Evolutionary conservation across 2,888 invertebrate species (phyloP).

Genomic region (Archips xylosteana): DNA sequence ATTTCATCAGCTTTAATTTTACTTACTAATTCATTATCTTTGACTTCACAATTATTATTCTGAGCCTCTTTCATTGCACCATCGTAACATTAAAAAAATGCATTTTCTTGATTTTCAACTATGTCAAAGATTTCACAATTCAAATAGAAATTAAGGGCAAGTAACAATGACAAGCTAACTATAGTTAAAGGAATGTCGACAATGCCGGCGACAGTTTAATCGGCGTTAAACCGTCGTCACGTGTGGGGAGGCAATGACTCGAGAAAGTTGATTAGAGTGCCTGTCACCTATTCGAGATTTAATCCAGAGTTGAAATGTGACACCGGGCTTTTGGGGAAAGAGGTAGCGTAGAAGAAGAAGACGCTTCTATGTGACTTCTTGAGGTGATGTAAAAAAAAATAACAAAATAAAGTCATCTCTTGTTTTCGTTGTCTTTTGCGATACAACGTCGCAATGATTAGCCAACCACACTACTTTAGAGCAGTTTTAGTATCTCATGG

Average conservation of each 20-base stretch:
- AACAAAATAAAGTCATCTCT: not conserved
- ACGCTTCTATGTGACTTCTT: not conserved
- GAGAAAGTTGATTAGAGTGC: slow-evolving; percentile 81
- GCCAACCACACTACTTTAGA: no score
- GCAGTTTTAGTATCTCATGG: no score
- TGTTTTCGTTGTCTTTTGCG: no score
- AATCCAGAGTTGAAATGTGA: slow-evolving; percentile 61
- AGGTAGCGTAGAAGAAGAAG: slow-evolving; percentile 37
- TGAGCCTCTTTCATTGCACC: not conserved
- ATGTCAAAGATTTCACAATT: not conserved
- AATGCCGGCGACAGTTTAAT: slow-evolving; percentile 76
- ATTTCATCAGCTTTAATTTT: not conserved
- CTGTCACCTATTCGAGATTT: slow-evolving; percentile 79
- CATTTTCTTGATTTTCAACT: no score
- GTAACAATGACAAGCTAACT: slow-evolving; percentile 28
- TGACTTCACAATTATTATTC: not conserved
- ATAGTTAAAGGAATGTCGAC: slow-evolving; percentile 49
- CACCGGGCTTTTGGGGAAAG: slow-evolving; percentile 48
- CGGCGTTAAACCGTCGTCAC: slow-evolving; percentile 77
- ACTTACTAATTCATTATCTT: no score
- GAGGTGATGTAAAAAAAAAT: not conserved
- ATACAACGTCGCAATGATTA: no score
- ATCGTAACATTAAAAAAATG: no score
- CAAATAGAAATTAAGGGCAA: slow-evolving; percentile 11
- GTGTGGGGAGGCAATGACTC: slow-evolving; percentile 70